Evolutionary conservation across 2,113 vertebrate species (phyloP).

Genomic region (Galeopterus variegatus): DNA sequence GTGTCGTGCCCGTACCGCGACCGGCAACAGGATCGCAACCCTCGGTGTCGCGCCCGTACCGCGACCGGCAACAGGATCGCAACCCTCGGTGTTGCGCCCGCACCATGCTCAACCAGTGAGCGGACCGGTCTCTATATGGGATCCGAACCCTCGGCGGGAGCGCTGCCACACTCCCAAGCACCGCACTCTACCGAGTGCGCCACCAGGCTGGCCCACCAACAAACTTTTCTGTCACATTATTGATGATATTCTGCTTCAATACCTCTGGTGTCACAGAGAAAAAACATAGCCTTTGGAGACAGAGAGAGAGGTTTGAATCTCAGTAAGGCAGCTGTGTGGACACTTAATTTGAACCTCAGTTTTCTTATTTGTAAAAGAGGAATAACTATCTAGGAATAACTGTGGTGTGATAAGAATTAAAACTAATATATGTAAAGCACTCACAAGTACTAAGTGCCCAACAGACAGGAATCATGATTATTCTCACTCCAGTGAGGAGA

Average conservation of each 20-base stretch:
- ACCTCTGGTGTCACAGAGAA: neutral
- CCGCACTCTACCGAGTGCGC: too few relatives aligned
- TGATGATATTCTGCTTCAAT: neutral
- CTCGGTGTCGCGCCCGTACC: too few relatives aligned
- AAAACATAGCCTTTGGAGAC: neutral
- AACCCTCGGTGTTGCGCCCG: too few relatives aligned
- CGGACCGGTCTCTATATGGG: too few relatives aligned
- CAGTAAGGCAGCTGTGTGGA: neutral
- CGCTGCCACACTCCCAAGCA: too few relatives aligned
- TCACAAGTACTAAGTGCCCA: neutral
- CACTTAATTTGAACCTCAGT: conserved; percentile 16
- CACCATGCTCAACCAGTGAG: too few relatives aligned
- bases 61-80: too few relatives aligned
- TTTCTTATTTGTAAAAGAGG: conserved; percentile 16
- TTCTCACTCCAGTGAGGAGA: neutral
- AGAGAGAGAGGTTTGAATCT: conserved; percentile 19
- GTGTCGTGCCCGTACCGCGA: too few relatives aligned
- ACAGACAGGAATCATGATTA: neutral
- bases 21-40: too few relatives aligned
- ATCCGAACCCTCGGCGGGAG: too few relatives aligned
- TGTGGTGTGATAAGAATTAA: neutral
- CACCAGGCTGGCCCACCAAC: too few relatives aligned
- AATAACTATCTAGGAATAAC: neutral
- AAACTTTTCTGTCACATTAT: neutral
- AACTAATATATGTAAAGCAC: neutral